Conservation (phyloP, 2,888 invertebrate genomes). For the Torymus texanus region DNA sequence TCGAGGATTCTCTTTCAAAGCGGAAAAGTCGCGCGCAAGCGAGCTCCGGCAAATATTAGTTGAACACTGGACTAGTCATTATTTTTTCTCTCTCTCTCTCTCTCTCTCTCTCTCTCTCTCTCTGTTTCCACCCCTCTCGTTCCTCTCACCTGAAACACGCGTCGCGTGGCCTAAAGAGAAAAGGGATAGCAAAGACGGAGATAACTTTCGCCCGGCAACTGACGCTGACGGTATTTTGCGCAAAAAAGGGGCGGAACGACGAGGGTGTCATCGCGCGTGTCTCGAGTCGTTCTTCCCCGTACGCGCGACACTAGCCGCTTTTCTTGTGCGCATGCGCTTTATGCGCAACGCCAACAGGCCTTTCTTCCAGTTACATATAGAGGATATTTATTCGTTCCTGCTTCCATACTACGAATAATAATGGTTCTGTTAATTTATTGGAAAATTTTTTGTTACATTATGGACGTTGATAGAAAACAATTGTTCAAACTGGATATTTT, state of each 20-base stretch:
- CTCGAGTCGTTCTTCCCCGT: too few relatives aligned
- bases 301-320: too few relatives aligned
- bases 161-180: neutral
- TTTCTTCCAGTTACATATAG: too few relatives aligned
- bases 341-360: too few relatives aligned
- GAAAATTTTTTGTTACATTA: too few relatives aligned
- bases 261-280: slow-evolving; percentile 63
- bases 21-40: slow-evolving; percentile 40
- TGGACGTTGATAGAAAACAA: too few relatives aligned
- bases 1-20: slow-evolving; percentile 42
- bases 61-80: slow-evolving; percentile 73
- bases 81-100: slow-evolving; percentile 63
- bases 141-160: neutral
- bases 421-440: too few relatives aligned
- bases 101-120: slow-evolving; percentile 57
- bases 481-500: too few relatives aligned
- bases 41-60: slow-evolving; percentile 72
- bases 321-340: too few relatives aligned
- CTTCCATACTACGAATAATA: too few relatives aligned
- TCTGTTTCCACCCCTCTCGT: neutral
- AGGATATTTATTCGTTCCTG: too few relatives aligned
- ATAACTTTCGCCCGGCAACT: slow-evolving; percentile 14
- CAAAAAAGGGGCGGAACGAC: slow-evolving; percentile 66
- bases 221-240: neutral
- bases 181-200: neutral